Evolutionary conservation across 1,140 invertebrate species (phyloP).

Genomic region (Drosophila ambigua): DNA sequence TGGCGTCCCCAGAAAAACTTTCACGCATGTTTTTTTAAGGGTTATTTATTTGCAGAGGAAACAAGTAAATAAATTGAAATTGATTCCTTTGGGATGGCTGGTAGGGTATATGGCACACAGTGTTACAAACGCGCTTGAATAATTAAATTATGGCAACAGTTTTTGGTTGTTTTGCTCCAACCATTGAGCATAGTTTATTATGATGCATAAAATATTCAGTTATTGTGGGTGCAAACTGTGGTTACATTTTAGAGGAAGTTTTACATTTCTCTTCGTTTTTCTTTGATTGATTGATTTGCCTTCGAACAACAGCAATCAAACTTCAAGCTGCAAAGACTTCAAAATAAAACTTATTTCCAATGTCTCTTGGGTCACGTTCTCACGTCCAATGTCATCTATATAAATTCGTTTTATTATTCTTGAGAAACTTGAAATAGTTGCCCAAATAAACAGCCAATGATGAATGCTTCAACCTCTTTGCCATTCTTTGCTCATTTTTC

Average conservation of each 20-base stretch:
- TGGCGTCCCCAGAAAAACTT: not conserved
- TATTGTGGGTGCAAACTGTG: too few species aligned
- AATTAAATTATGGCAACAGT: not conserved
- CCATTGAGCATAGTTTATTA: too few species aligned
- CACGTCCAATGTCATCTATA: too few species aligned
- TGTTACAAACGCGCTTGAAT: not conserved
- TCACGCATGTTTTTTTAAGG: not conserved
- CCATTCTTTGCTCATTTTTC: slow-evolving; percentile 18
- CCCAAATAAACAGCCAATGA: slow-evolving; percentile 21
- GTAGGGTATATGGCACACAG: too few species aligned
- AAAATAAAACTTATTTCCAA: too few species aligned
- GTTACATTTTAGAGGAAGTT: too few species aligned
- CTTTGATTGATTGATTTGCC: too few species aligned
- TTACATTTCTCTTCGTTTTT: too few species aligned
- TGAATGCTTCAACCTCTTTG: slow-evolving; percentile 5
- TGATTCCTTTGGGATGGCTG: not conserved
- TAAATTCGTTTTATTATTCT: slow-evolving; percentile 17
- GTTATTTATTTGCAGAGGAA: not conserved
- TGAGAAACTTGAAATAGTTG: slow-evolving; percentile 20
- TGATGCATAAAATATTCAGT: too few species aligned
- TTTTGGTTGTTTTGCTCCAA: not conserved
- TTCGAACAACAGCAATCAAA: too few species aligned
- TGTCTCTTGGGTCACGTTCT: too few species aligned
- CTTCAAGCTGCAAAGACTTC: too few species aligned
- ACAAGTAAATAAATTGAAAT: slow-evolving; percentile 9